Base-by-base conservation (phyloP, 2,797 vertebrate species). In the Mus minutoides region DNA sequence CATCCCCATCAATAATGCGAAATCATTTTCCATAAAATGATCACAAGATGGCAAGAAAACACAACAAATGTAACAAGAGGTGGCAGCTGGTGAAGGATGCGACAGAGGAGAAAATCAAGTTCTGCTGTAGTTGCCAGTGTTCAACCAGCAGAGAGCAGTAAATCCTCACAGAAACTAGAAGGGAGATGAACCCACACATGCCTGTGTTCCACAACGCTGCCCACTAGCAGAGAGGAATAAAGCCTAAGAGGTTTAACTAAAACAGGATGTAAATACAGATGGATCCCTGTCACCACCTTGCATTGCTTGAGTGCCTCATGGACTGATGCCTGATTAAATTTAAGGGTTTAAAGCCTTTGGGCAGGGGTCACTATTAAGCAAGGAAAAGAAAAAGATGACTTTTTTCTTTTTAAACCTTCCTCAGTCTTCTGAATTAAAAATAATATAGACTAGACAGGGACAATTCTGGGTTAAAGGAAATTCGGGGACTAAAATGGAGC, bases 1-100 rank as follows among this genome's bases (percentile, higher is more conserved):
- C 91, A 37, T 91, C 88, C 90, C 77, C 22, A 82, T 58, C 31
- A 84, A 46, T 88, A 73, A 92, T 34, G 52, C 86, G 88, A 91
- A 97, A 90, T 85, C 88, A 43, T 40, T 97, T 97, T 96, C 96
- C 91, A 97, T 22, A 89, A 88, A 88, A 94, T 71, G 94, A 86
- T 97, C 97, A 98, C 96, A 90, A 98, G 98, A 98, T 98, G 98
- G 94, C 97, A 97, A 95, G 84, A 97, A 96, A 98, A 96, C 96
- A 78, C 97, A 97, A 98, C 96, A 97, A 90, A 98, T 98, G 95
- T 17, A 93, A 76, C 90, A 87, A 90, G 93, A 93, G 96, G 69
- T 22, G 9, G 3, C 40, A 19, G 4, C 76, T 31, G 1, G 2
- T 7, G 16, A 71, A 37, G 83, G 56, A 29, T 11, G 49, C 49